These are phyloP conservation scores for Semaprochilodus insignis DNA, from an alignment of 2,797 vertebrate genomes.

Conservation along the genomic window DNA sequence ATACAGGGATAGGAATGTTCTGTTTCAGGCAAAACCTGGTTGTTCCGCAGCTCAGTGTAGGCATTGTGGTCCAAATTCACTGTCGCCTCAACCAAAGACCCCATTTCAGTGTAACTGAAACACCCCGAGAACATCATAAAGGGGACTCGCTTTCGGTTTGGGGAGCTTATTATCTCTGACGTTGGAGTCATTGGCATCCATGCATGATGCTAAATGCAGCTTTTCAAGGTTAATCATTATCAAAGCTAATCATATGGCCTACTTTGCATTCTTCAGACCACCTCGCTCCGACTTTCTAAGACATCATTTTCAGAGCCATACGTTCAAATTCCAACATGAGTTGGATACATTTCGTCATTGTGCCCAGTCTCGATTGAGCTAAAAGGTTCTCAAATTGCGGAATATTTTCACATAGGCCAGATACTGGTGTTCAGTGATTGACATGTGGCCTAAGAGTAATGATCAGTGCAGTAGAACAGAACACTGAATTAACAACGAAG, in stretches of 20 bases:
- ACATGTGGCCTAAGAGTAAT: not conserved
- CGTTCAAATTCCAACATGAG: constrained; percentile 10
- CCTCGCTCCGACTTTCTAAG: constrained; percentile 8
- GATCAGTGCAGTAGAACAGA: not conserved
- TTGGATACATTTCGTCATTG: not conserved
- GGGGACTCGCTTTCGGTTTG: too few species aligned
- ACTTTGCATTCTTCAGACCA: constrained; percentile 3
- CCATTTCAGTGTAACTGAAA: too few species aligned
- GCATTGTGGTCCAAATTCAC: too few species aligned
- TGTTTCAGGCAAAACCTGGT: too few species aligned
- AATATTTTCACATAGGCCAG: not conserved
- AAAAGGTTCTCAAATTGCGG: not conserved
- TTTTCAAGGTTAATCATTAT: not conserved
- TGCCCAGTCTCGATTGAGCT: not conserved
- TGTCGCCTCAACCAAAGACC: too few species aligned
- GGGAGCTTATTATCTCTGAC: too few species aligned
- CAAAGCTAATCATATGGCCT: not conserved
- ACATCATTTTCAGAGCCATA: not conserved
- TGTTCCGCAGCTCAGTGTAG: too few species aligned
- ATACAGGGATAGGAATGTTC: too few species aligned
- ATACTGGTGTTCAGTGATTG: not conserved
- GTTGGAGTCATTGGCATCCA: not conserved
- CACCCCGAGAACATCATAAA: too few species aligned
- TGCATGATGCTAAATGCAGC: not conserved
- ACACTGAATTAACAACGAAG: not conserved